Percentiles rank a stretch among this genome's conserved stretches.
Conservation (phyloP, 92 coral and sea anemone species). For the Muricea muricata region DNA sequence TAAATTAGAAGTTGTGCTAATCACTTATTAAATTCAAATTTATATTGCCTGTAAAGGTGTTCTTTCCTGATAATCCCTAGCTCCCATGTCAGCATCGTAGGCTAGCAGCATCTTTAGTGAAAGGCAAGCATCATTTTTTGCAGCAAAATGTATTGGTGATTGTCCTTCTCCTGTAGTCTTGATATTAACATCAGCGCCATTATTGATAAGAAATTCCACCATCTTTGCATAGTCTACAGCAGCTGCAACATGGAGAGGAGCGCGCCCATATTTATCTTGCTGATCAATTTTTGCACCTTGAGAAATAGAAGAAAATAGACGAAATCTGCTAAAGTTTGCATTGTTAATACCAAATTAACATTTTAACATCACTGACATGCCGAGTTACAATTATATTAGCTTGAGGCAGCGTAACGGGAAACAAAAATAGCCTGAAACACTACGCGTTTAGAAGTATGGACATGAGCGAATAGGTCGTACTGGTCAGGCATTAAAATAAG, state of each 20-base stretch:
- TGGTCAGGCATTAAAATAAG: too few relatives aligned
- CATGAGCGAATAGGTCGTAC: too few relatives aligned
- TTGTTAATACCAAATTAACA: too few relatives aligned
- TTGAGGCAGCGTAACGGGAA: too few relatives aligned
- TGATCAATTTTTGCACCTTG: slow-evolving; percentile 88
- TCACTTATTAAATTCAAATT: neutral
- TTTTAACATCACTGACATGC: too few relatives aligned
- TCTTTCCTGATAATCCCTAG: slow-evolving; percentile 84
- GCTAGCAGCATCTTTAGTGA: slow-evolving; percentile 87
- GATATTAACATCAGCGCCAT: slow-evolving; percentile 89
- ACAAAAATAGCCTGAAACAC: too few relatives aligned
- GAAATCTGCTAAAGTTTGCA: too few relatives aligned
- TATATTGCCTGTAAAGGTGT: slow-evolving; percentile 84
- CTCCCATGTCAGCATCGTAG: slow-evolving; percentile 85
- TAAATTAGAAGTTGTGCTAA: neutral
- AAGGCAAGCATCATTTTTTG: slow-evolving; percentile 84
- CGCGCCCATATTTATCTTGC: slow-evolving; percentile 86
- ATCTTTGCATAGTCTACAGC: slow-evolving; percentile 96
- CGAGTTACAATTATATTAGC: too few relatives aligned
- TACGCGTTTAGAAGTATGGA: too few relatives aligned
- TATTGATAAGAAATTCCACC: slow-evolving; percentile 89
- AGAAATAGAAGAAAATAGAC: too few relatives aligned
- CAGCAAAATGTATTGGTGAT: slow-evolving; percentile 92
- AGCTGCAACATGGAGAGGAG: slow-evolving; percentile 93
- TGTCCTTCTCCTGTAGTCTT: slow-evolving; percentile 85